Conservation (phyloP, 1,140 invertebrate genomes). For the Drosophila persimilis region DNA sequence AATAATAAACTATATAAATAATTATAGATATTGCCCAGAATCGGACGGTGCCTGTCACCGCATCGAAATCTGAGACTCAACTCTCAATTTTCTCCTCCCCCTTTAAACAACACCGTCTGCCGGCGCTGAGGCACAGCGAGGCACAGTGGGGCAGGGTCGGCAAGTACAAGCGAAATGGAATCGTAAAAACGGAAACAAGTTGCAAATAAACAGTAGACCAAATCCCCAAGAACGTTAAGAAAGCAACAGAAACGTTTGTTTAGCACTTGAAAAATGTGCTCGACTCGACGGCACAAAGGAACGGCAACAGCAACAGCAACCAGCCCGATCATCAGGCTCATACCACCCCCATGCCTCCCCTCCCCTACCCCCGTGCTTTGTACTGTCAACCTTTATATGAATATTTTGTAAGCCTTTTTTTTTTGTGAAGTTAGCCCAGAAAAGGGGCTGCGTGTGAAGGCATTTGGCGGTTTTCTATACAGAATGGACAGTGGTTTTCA, state of each 20-base stretch:
- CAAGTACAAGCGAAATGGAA: conserved; percentile 30
- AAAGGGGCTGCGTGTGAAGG: conserved; percentile 23
- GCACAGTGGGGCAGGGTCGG: neutral
- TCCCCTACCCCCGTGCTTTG: conserved; percentile 8
- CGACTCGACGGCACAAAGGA: conserved; percentile 37
- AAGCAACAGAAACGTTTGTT: conserved; percentile 45
- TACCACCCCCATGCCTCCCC: neutral
- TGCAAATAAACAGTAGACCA: conserved; percentile 41
- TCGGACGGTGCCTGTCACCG: conserved; percentile 30
- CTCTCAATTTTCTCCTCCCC: conserved; percentile 11
- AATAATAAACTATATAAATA: conserved; percentile 27
- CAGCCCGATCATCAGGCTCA: conserved; percentile 34
- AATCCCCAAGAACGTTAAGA: conserved; percentile 24
- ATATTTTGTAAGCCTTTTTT: conserved; percentile 37
- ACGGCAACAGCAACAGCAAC: conserved; percentile 18
- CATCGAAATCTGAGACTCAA: conserved; percentile 15
- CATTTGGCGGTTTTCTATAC: conserved; percentile 23
- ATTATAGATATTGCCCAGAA: conserved; percentile 9
- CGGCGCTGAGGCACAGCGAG: neutral
- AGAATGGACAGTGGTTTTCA: conserved; percentile 15
- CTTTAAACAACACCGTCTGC: conserved; percentile 4
- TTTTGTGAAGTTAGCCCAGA: conserved; percentile 9
- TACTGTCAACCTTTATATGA: conserved; percentile 55
- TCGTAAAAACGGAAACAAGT: conserved; percentile 42
- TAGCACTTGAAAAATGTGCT: conserved; percentile 64